These are phyloP conservation scores for Coregonus clupeaformis DNA, from an alignment of 2,113 vertebrate species.

Conservation along the genomic window DNA sequence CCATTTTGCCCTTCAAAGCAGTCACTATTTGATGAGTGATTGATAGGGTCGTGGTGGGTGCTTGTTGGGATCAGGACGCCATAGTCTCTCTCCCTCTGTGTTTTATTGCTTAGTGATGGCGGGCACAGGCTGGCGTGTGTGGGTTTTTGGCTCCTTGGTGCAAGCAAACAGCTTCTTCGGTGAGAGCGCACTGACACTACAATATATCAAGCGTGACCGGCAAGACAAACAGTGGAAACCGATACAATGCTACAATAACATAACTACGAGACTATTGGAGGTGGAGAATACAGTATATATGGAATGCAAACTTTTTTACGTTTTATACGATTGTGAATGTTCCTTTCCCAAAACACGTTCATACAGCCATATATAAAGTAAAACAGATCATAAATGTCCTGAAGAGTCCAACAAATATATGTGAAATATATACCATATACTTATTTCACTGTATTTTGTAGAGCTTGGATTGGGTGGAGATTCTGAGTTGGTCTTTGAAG, in stretches of 20 bases:
- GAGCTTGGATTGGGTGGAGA: not conserved
- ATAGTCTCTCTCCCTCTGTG: not conserved
- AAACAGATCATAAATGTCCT: not conserved
- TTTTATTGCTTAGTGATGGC: conserved; percentile 12
- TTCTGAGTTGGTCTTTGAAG: not conserved
- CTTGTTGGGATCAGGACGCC: not conserved
- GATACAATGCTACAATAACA: not conserved
- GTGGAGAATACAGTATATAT: not conserved
- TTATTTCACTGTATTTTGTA: not conserved
- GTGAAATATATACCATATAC: not conserved
- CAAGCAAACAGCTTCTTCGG: not conserved
- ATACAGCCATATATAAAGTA: not conserved
- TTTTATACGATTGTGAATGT: not conserved
- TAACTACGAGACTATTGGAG: not conserved
- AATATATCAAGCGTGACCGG: not conserved
- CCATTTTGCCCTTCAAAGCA: too few species aligned
- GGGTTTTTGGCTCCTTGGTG: conserved; percentile 6
- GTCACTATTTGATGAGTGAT: too few species aligned
- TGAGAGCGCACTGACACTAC: conserved; percentile 7
- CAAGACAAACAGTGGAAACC: not conserved
- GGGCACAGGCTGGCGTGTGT: conserved; percentile 1
- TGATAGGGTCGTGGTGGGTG: not conserved
- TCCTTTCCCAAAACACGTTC: not conserved
- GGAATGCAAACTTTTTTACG: not conserved
- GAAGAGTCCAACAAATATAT: not conserved